Evolutionary conservation across 1,140 invertebrate genomes (phyloP), one percentile per base, ranked within the genome.

Genomic region (Thaumatotibia leucotreta): DNA sequence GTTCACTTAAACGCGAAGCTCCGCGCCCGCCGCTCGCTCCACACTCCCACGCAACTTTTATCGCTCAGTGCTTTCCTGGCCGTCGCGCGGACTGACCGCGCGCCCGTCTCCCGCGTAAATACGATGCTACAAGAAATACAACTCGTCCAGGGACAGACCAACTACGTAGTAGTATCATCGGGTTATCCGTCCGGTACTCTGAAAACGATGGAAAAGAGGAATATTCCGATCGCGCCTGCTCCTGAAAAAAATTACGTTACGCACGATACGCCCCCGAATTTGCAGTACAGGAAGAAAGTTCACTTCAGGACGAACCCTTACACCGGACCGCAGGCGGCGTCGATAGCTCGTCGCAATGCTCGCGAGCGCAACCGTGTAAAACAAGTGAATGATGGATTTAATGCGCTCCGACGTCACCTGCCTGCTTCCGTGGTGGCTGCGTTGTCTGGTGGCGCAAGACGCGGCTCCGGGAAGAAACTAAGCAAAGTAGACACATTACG

Each of bases 401-500:
- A 96, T 11, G 97, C 96, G 1, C 91, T 98, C 0, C 92, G 97
- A 5, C 95, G 96, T 68, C 97, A 98, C 80, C 96, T 98, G 68
- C 97, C 97, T 0, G 93, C 94, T 17, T 93, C 93, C 20, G 95
- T 96, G 0, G 95, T 94, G 5, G 94, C 94, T 80, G 96, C 94
- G 49, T 91, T 96, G 64, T 93, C 93, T 10, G 93, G 93, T 63
- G 93, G 93, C 1, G 92, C 94, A 0, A 93, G 94, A 0, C 91
- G 95, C 11, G 94, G 95, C 0, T 94, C 94, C 2, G 93, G 93
- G 67, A 99, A 98, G 82, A 98, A 99, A 83, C 93, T 99, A 1
- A 97, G 96, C 80, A 99, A 99, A 93, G 98, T 99, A 6, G 98
- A 99, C 83, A 99, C 98, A 0, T 89, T 99, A 17, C 93, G 96